Evolutionary conservation across 2,888 invertebrate genomes (phyloP).

Genomic region (Eudemis profundana): DNA sequence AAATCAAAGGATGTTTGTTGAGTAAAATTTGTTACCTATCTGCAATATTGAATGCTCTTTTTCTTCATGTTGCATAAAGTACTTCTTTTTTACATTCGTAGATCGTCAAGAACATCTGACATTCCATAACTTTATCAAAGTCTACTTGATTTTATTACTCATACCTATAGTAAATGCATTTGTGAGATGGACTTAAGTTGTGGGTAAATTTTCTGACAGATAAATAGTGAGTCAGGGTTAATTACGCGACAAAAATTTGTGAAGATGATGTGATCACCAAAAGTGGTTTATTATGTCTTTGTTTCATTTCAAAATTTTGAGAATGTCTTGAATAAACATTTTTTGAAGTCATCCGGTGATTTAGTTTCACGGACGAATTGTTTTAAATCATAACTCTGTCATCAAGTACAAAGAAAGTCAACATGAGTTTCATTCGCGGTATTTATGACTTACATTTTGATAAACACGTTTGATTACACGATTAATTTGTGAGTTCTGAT

Average conservation of each 20-base stretch:
- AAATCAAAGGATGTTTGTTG: not conserved
- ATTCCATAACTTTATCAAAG: too few relatives aligned
- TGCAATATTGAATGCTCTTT: not conserved
- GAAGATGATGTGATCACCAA: constrained; percentile 26
- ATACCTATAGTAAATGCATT: constrained; percentile 2
- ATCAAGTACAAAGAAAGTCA: constrained; percentile 24
- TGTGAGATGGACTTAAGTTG: constrained; percentile 3
- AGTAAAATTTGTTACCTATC: not conserved
- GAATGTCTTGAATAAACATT: constrained; percentile 27
- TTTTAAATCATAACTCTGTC: constrained; percentile 26
- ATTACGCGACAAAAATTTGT: constrained; percentile 9
- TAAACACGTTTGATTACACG: constrained; percentile 25
- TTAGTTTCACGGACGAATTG: constrained; percentile 34
- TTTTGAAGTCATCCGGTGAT: constrained; percentile 9
- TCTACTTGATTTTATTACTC: not conserved
- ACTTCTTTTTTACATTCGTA: too few relatives aligned
- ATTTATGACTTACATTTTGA: constrained; percentile 34
- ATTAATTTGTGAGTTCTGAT: constrained; percentile 21
- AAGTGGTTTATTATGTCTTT: constrained; percentile 14
- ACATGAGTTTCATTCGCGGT: constrained; percentile 15
- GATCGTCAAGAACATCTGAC: too few relatives aligned
- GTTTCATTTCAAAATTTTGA: constrained; percentile 11
- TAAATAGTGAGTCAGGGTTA: constrained; percentile 21
- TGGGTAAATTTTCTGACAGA: constrained; percentile 11
- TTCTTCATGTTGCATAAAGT: too few relatives aligned